Evolutionary conservation across 35 echinoderm and acorn worm species (phyloP).

Genomic region (Amphiura filiformis): DNA sequence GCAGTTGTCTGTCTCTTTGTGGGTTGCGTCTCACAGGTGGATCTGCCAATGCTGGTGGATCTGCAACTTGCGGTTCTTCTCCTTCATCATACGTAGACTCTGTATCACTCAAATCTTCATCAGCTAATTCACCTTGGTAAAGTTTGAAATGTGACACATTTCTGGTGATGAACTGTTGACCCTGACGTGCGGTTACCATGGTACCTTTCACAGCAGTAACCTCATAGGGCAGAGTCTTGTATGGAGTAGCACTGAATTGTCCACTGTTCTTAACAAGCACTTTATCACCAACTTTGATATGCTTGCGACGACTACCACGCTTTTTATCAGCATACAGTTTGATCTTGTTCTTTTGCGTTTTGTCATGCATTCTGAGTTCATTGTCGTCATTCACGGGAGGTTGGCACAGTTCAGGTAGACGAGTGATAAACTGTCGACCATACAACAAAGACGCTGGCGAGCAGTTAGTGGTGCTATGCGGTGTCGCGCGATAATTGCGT

Average conservation of each 20-base stretch:
- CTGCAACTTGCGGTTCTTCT: background rate
- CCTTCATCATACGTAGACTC: background rate
- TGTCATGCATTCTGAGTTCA: slow-evolving; percentile 1
- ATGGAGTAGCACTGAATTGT: background rate
- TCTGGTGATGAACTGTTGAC: slow-evolving; percentile 6
- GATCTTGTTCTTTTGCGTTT: slow-evolving; percentile 54
- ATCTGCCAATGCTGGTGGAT: background rate
- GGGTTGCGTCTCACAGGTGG: background rate
- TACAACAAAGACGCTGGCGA: slow-evolving; percentile 57
- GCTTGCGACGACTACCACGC: background rate
- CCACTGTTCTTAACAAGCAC: slow-evolving; percentile 62
- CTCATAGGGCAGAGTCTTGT: background rate
- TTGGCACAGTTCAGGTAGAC: slow-evolving; percentile 26
- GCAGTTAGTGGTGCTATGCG: slow-evolving; percentile 53
- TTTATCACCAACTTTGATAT: slow-evolving; percentile 46
- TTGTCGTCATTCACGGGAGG: background rate
- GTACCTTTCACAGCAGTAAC: slow-evolving; percentile 1
- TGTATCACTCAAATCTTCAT: background rate
- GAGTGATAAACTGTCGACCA: slow-evolving; percentile 41
- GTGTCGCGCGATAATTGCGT: slow-evolving; percentile 72
- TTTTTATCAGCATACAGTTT: slow-evolving; percentile 62
- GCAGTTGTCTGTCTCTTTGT: background rate
- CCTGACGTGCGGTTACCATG: background rate
- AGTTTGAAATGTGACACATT: slow-evolving; percentile 45
- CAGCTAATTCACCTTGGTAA: background rate